Evolutionary conservation across 2,888 invertebrate genomes (phyloP), one percentile per base, ranked within the genome.

Genomic region (Cylindroiulus punctatus): DNA sequence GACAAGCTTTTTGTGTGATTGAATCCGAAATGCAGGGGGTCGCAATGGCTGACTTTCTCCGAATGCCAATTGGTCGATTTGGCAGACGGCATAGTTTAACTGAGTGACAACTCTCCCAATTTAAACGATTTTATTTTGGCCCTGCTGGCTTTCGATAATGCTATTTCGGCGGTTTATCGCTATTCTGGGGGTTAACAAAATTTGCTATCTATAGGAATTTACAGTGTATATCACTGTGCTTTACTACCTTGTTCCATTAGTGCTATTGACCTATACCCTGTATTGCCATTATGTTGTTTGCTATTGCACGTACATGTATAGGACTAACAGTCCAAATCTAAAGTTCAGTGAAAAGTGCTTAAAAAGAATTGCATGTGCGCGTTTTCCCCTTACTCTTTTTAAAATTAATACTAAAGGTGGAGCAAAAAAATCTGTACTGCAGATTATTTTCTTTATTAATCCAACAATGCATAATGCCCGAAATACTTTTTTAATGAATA

Each of bases 1-100:
- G 26, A 12, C 65, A 65, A 65, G 65, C 65, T 65, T 65, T 65
- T 65, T 65, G 65, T 65, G 65, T 65, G 65, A 65, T 65, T 65
- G 65, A 65, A 65, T 65, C 65, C 65, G 26, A 65, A 65, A 65
- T 65, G 26, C 22, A 65, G 22, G 26, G 65, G 65, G 22, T 26
- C 65, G 65, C 26, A 65, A 65, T 65, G 65, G 65, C 26, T 65
- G 26, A 65, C 65, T 65, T 65, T 65, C 12, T 22, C 22, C 65
- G 65, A 65, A 26, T 65, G 65, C 26, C 65, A 65, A 65, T 65
- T 65, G 65, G 65, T 65, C 65, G 65, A 65, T 26, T 65, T 65
- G 65, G 26, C 26, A 65, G 65, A 22, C 65, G 12, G 65, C 22
- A 26, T 7, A 65, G 65, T 65, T 65, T 65, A 65, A 65, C 65